Conservation (phyloP, 2,888 invertebrate genomes). For the Conus canariensis region DNA sequence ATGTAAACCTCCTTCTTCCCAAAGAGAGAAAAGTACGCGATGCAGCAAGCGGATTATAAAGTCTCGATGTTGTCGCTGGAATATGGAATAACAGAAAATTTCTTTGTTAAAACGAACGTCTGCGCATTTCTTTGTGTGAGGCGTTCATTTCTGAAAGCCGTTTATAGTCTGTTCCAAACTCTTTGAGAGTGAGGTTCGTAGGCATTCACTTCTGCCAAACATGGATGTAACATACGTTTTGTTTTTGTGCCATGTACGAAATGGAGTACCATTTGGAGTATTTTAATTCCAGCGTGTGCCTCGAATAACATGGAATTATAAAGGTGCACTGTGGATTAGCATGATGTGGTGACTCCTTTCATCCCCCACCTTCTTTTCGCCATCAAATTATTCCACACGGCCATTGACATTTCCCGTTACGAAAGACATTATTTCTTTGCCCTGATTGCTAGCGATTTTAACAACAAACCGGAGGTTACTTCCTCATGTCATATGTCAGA, state of each 20-base stretch:
- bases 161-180: constrained; percentile 40
- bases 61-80: constrained; percentile 32
- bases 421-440: no score
- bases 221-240: constrained; percentile 30
- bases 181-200: not conserved
- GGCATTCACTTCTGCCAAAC: not conserved
- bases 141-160: constrained; percentile 28
- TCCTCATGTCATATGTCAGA: no score
- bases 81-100: constrained; percentile 28
- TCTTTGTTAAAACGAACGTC: constrained; percentile 21
- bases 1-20: not conserved
- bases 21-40: constrained; percentile 37
- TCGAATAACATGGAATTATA: constrained; percentile 17
- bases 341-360: constrained; percentile 14
- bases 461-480: no score
- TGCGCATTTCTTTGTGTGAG: constrained; percentile 26
- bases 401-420: not conserved
- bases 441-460: no score
- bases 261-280: constrained; percentile 36
- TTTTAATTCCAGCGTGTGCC: constrained; percentile 19
- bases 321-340: constrained; percentile 18
- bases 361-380: not conserved
- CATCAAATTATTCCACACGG: not conserved
- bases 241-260: constrained; percentile 35
- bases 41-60: constrained; percentile 20